phyloP scores from a whole-genome alignment of 2,797 vertebrate species.

The Rhinatrema bivittatum region DNA sequence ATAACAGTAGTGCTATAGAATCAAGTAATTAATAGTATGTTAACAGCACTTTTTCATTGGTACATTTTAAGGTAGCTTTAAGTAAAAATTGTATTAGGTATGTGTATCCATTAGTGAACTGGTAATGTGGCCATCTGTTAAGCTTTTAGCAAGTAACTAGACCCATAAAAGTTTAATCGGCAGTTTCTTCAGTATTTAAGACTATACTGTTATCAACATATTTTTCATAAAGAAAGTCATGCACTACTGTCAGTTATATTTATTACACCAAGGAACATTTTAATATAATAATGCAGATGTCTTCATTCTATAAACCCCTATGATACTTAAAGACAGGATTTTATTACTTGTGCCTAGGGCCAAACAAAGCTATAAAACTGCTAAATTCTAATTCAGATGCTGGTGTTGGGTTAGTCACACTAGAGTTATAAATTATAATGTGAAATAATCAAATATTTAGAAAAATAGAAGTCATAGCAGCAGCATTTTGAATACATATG shows the following conservation, averaged over 20 bases:
- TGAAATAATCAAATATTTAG: constrained; percentile 46
- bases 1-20: too few species aligned
- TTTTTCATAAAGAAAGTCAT: constrained; percentile 63
- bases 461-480: constrained; percentile 46
- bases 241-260: constrained; percentile 63
- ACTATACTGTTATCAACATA: constrained; percentile 56
- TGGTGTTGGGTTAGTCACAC: constrained; percentile 41
- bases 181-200: constrained; percentile 60
- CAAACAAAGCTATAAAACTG: constrained; percentile 61
- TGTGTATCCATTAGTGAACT: constrained; percentile 41
- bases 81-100: constrained; percentile 43
- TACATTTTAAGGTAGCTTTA: constrained; percentile 41
- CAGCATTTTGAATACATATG: constrained; percentile 32
- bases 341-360: constrained; percentile 65
- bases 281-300: constrained; percentile 71
- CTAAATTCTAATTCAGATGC: constrained; percentile 50
- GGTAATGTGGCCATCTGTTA: constrained; percentile 50
- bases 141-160: constrained; percentile 56
- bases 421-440: constrained; percentile 49
- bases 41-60: constrained; percentile 36
- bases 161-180: constrained; percentile 60
- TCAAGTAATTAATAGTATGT: constrained; percentile 31
- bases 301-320: constrained; percentile 63
- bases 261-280: constrained; percentile 67
- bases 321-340: constrained; percentile 60